A percentile compares a stretch with the other conserved stretches of the same genome.
Evolutionary conservation across 92 coral and sea anemone species (phyloP).

Genomic region (Chrysogorgia sp.): DNA sequence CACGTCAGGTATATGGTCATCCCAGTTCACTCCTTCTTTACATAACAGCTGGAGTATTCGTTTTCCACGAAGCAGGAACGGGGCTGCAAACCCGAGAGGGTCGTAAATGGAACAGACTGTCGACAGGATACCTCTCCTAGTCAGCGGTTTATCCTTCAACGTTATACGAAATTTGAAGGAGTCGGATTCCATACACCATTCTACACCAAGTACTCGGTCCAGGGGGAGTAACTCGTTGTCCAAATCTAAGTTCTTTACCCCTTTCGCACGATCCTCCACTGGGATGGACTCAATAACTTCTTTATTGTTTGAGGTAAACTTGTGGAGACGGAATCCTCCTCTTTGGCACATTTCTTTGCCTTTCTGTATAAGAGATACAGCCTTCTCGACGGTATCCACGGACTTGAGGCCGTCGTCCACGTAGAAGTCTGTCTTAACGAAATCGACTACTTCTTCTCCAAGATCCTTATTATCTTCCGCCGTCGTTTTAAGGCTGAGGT

Average conservation of each 20-base stretch:
- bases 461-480: too few species aligned
- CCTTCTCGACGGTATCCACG: background rate
- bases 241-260: background rate
- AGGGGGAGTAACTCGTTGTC: constrained; percentile 2
- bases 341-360: background rate
- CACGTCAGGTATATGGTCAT: constrained; percentile 20
- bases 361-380: background rate
- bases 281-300: constrained; percentile 17
- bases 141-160: background rate
- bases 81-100: constrained; percentile 1
- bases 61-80: background rate
- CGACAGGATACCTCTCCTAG: background rate
- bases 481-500: constrained; percentile 1
- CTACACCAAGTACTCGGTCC: constrained; percentile 5
- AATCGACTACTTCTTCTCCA: constrained; percentile 17
- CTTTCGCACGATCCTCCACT: constrained; percentile 3
- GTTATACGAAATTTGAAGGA: background rate
- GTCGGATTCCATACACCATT: constrained; percentile 13
- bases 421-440: constrained; percentile 14
- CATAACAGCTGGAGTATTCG: constrained; percentile 9
- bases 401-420: constrained; percentile 19
- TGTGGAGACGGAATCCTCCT: constrained; percentile 21
- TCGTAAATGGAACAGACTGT: constrained; percentile 24
- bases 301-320: constrained; percentile 20
- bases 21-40: constrained; percentile 1